Conservation (phyloP, 2,797 vertebrate species). For the Ciconia nigra region DNA sequence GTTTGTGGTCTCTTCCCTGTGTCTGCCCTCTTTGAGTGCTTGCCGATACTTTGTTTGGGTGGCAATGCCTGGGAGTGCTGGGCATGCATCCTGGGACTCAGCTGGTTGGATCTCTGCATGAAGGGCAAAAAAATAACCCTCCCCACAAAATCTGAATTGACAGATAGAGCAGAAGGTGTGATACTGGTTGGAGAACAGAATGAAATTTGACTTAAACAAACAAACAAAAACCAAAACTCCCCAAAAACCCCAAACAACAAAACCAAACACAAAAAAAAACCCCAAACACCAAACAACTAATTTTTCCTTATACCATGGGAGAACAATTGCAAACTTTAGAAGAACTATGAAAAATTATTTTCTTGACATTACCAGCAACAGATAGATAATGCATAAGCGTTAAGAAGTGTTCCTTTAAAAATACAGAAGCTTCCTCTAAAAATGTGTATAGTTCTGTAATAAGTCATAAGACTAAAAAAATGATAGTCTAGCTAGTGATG, state of each 20-base stretch:
- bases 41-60: background rate
- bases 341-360: background rate
- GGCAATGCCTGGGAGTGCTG: background rate
- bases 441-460: background rate
- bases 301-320: background rate
- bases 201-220: background rate
- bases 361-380: background rate
- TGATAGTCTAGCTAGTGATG: background rate
- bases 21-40: background rate
- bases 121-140: background rate
- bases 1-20: background rate
- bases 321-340: background rate
- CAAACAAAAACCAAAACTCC: background rate
- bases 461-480: background rate
- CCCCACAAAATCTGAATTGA: background rate
- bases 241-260: background rate
- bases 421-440: background rate
- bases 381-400: background rate
- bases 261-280: background rate
- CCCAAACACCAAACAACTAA: background rate
- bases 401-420: background rate
- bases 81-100: background rate
- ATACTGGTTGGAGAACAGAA: background rate
- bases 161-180: background rate
- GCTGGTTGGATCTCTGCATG: background rate